Evolutionary conservation across 2,797 vertebrate genomes (phyloP), one percentile per base, ranked within the genome.

Genomic region (Garrulus glandarius): DNA sequence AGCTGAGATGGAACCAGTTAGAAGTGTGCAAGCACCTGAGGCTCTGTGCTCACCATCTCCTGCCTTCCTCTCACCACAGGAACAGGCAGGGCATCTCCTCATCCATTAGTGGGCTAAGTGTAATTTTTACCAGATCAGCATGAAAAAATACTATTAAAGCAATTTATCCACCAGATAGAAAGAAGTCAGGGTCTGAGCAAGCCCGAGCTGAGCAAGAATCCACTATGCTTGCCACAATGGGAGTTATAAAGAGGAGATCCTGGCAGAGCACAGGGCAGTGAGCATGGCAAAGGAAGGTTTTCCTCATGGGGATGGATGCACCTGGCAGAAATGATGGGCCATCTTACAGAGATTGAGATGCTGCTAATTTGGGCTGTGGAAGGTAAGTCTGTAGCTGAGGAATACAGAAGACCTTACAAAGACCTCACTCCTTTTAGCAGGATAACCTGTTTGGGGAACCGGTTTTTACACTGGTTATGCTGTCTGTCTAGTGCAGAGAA

Each of bases 191-290:
- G 20, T 75, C 63, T 84, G 30, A 71, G 59, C 22, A 75, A 81
- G 43, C 22, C 61, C 23, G 6, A 4, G 0, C 41, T 37, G 46
- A 79, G 30, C 0, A 0, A 79, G 43, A 75, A 79, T 39, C 13
- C 22, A 27, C 55, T 36, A 2, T 13, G 5, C 19, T 60, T 0
- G 0, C 27, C 36, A 63, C 39, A 79, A 76, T 0, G 5, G 29
- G 22, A 69, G 39, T 8, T 50, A 5, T 37, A 55, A 60, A 41
- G 11, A 22, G 0, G 1, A 76, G 29, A 27, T 41, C 9, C 63
- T 72, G 36, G 34, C 47, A 59, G 36, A 84, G 23, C 46, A 47
- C 34, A 47, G 26, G 44, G 30, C 4, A 18, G 50, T 5, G n/a
- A 37, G 60, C 0, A 0, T 20, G 79, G 44, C 64, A 83, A 67